Evolutionary conservation across 2,113 vertebrate species (phyloP).

Genomic region (Cathartes aura): DNA sequence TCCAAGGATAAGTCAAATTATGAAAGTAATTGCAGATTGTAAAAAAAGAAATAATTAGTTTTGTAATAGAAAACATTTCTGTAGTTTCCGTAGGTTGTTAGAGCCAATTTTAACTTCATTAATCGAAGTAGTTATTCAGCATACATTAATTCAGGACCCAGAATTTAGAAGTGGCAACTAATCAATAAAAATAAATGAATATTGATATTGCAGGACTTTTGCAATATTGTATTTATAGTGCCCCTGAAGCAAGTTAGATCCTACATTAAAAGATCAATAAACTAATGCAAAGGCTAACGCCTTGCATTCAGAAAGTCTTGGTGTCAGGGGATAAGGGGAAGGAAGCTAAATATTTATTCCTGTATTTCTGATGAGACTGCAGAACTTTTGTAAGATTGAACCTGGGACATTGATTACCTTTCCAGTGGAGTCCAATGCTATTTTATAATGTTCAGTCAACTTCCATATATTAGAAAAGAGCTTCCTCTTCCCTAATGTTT

Average conservation of each 20-base stretch:
- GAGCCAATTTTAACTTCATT: constrained; percentile 33
- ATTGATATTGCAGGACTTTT: constrained; percentile 63
- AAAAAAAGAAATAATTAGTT: neutral
- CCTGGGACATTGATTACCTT: constrained; percentile 43
- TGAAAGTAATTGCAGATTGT: neutral
- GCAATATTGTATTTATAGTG: constrained; percentile 63
- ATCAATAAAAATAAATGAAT: constrained; percentile 74
- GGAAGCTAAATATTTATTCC: constrained; percentile 62
- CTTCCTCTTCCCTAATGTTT: neutral
- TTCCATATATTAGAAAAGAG: neutral
- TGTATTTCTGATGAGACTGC: constrained; percentile 56
- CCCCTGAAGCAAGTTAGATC: constrained; percentile 52
- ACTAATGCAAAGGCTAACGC: constrained; percentile 15
- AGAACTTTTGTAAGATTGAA: constrained; percentile 20
- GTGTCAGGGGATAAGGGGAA: neutral
- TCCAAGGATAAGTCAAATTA: neutral
- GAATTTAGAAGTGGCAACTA: constrained; percentile 44
- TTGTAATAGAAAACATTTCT: neutral
- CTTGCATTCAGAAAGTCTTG: constrained; percentile 30
- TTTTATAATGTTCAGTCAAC: neutral
- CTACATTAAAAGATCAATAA: constrained; percentile 68
- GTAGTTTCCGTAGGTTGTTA: neutral
- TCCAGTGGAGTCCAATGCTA: neutral
- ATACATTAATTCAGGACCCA: constrained; percentile 39
- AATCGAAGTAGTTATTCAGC: constrained; percentile 24